These are phyloP conservation scores for Oreocharis arfaki DNA, from an alignment of 2,113 vertebrate genomes.

Conservation along the genomic window DNA sequence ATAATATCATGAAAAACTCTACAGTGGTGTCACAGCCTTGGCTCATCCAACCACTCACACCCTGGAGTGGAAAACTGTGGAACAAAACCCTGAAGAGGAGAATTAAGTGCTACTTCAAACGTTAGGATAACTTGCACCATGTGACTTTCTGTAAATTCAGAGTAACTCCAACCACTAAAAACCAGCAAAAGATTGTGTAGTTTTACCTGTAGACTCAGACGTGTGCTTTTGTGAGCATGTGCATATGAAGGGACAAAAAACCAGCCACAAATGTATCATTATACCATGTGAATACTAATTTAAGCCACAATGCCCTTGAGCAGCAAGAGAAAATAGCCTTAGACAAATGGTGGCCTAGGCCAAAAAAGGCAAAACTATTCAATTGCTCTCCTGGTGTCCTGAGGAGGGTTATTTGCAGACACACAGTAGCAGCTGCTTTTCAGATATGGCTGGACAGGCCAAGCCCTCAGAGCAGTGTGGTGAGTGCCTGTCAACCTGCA, in stretches of 20 bases:
- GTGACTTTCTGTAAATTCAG: not conserved
- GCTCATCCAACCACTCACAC: not conserved
- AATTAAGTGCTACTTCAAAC: not conserved
- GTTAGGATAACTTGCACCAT: not conserved
- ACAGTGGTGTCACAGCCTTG: not conserved
- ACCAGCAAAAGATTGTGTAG: rapidly evolving
- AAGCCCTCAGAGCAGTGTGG: not conserved
- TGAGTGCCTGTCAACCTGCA: not conserved
- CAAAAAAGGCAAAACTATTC: conserved; percentile 84
- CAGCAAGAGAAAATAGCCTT: conserved; percentile 65
- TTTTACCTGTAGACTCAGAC: not conserved
- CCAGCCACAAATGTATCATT: not conserved
- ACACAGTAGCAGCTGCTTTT: conserved; percentile 65
- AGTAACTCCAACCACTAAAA: not conserved
- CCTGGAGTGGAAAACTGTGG: not conserved
- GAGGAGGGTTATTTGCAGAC: conserved; percentile 73
- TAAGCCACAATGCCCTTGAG: conserved; percentile 60
- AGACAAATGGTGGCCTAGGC: conserved; percentile 65
- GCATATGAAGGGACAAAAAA: not conserved
- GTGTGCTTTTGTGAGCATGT: not conserved
- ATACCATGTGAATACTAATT: conserved; percentile 53
- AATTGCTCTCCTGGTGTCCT: conserved; percentile 52
- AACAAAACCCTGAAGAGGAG: not conserved
- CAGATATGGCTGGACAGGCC: conserved; percentile 18
- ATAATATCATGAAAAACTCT: not conserved